phyloP scores from a whole-genome alignment of 2,888 invertebrate species.

The Fragum whitleyi region DNA sequence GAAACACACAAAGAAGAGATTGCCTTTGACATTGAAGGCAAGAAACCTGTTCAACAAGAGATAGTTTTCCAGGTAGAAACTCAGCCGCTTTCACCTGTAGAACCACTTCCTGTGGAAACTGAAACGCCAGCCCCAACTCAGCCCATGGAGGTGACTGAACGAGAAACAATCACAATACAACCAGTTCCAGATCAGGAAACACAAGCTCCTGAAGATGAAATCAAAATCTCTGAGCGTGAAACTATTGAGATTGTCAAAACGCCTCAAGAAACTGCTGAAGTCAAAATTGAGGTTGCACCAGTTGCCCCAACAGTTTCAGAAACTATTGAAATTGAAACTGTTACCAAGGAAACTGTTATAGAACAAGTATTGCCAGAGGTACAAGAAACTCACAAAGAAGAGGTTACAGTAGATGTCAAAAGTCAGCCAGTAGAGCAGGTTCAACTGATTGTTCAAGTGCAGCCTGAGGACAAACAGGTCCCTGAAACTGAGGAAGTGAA shows the following conservation, averaged over 20 bases:
- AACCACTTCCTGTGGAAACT: constrained; percentile 52
- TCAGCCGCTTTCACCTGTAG: constrained; percentile 49
- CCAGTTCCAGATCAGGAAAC: constrained; percentile 64
- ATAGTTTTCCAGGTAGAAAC: constrained; percentile 54
- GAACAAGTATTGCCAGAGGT: constrained; percentile 63
- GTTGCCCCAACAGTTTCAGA: constrained; percentile 63
- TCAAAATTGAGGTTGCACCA: constrained; percentile 65
- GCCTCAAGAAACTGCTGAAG: constrained; percentile 60
- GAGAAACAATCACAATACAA: constrained; percentile 61
- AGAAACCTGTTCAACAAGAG: constrained; percentile 47
- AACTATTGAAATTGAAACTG: constrained; percentile 62
- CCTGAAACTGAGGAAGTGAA: constrained; percentile 64
- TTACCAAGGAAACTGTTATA: constrained; percentile 54
- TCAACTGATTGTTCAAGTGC: constrained; percentile 74
- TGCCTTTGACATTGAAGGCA: constrained; percentile 39
- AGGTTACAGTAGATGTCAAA: constrained; percentile 70
- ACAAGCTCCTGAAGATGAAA: constrained; percentile 68
- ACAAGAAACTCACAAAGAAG: constrained; percentile 69
- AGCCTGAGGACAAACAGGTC: constrained; percentile 66
- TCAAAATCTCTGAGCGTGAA: constrained; percentile 67
- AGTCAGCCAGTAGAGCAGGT: constrained; percentile 76
- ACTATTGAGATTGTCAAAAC: constrained; percentile 69
- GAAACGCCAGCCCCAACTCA: constrained; percentile 63
- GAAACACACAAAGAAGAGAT: constrained; percentile 44
- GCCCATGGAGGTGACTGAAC: constrained; percentile 64